Conservation (phyloP, 2,113 vertebrate genomes). For the Mystacornis crossleyi region DNA sequence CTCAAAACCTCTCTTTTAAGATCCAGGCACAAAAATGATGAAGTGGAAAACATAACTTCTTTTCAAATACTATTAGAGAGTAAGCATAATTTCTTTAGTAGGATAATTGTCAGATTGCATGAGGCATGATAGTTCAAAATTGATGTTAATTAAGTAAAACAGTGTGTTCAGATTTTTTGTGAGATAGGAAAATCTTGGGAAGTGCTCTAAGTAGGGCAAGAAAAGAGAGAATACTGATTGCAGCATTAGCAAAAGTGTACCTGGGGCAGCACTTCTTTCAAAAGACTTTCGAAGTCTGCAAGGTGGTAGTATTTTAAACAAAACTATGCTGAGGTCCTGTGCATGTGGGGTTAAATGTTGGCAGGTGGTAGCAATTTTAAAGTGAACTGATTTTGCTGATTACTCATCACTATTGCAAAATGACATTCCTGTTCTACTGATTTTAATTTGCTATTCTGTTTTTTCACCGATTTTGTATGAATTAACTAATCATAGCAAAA, state of each 20-base stretch:
- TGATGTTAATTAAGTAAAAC: background rate
- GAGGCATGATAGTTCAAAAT: background rate
- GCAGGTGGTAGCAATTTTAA: background rate
- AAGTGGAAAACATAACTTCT: background rate
- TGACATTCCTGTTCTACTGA: background rate
- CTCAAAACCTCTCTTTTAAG: background rate
- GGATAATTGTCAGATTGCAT: background rate
- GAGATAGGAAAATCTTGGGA: background rate
- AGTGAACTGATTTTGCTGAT: background rate
- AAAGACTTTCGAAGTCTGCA: background rate
- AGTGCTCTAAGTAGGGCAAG: background rate
- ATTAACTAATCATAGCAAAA: slow-evolving; percentile 60
- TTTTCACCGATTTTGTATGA: slow-evolving; percentile 42
- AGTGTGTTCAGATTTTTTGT: background rate
- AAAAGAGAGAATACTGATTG: background rate
- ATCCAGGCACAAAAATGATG: background rate
- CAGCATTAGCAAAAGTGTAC: background rate
- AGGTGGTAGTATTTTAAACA: background rate
- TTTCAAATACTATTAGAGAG: background rate
- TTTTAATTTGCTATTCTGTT: slow-evolving; percentile 42
- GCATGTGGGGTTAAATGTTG: background rate
- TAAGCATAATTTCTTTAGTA: background rate
- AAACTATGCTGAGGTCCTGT: background rate
- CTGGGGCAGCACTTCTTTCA: background rate
- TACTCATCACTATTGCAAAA: background rate